Evolutionary conservation across 2,888 invertebrate species (phyloP).

Genomic region (Calameuta idolon): DNA sequence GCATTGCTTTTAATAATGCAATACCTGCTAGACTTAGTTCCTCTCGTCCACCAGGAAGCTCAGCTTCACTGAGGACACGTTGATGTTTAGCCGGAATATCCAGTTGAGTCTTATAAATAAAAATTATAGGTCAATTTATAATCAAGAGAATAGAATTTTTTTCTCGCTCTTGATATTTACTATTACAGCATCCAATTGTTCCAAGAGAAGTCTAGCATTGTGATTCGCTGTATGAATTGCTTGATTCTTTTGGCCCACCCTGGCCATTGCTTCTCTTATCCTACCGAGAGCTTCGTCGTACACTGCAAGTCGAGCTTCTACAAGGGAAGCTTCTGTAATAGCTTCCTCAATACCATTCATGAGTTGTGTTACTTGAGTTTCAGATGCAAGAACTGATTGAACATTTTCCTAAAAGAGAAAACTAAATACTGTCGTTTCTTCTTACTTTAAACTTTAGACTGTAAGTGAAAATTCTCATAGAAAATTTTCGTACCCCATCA

Average conservation of each 20-base stretch:
- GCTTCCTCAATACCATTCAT: slow-evolving; percentile 86
- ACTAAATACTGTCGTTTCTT: background rate
- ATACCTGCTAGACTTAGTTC: slow-evolving; percentile 79
- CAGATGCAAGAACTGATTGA: slow-evolving; percentile 91
- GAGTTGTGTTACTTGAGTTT: slow-evolving; percentile 80
- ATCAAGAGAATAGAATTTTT: background rate
- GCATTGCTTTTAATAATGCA: slow-evolving; percentile 80
- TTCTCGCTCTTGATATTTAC: slow-evolving; percentile 68
- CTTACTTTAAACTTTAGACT: background rate
- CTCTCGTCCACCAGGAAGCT: slow-evolving; percentile 75
- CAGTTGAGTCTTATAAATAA: slow-evolving; percentile 71
- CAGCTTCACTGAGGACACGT: slow-evolving; percentile 78
- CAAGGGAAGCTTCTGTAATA: slow-evolving; percentile 78
- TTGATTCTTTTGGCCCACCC: slow-evolving; percentile 91
- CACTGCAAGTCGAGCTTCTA: slow-evolving; percentile 79
- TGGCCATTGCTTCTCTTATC: slow-evolving; percentile 89
- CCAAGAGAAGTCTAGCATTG: slow-evolving; percentile 84
- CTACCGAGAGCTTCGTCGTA: slow-evolving; percentile 87
- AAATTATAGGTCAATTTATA: background rate
- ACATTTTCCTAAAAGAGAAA: slow-evolving; percentile 79
- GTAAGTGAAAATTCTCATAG: background rate
- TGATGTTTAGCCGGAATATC: slow-evolving; percentile 78
- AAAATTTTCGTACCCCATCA: slow-evolving; percentile 75
- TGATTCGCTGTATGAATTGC: slow-evolving; percentile 87
- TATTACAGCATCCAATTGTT: slow-evolving; percentile 82